Percentiles rank a stretch among this genome's conserved stretches.
Conservation (phyloP, 2,113 vertebrate species). For the Acanthochromis polyacanthus region DNA sequence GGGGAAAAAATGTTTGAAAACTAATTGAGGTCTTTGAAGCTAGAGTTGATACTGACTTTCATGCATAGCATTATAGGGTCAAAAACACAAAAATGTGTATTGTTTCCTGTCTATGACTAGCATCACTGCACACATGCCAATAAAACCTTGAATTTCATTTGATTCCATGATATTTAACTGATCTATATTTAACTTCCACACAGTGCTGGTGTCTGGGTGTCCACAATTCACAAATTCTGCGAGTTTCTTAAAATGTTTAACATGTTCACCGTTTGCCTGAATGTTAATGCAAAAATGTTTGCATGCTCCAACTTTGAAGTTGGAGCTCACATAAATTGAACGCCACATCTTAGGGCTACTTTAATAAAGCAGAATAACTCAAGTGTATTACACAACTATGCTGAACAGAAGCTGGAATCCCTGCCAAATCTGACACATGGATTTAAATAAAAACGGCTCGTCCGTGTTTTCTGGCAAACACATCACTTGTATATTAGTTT, state of each 20-base stretch:
- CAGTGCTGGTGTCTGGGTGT: neutral
- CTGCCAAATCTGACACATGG: neutral
- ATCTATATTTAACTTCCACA: neutral
- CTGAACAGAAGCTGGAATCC: neutral
- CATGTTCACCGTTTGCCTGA: neutral
- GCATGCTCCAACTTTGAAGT: neutral
- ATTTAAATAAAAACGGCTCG: neutral
- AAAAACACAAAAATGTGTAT: too few species aligned
- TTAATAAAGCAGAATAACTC: neutral
- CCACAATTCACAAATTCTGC: constrained; percentile 1
- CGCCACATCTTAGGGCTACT: constrained; percentile 15
- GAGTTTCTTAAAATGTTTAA: neutral
- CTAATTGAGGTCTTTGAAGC: too few species aligned
- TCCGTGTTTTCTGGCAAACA: neutral
- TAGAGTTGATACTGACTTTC: too few species aligned
- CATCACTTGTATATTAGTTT: neutral
- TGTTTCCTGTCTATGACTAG: too few species aligned
- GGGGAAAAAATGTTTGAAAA: neutral
- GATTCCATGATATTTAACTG: neutral
- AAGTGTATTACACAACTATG: neutral
- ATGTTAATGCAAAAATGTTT: neutral
- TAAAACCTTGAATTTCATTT: neutral
- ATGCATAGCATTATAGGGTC: too few species aligned
- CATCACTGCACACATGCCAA: too few species aligned
- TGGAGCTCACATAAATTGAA: neutral